Evolutionary conservation across 2,113 vertebrate genomes (phyloP).

Genomic region (Phyllostomus discolor): DNA sequence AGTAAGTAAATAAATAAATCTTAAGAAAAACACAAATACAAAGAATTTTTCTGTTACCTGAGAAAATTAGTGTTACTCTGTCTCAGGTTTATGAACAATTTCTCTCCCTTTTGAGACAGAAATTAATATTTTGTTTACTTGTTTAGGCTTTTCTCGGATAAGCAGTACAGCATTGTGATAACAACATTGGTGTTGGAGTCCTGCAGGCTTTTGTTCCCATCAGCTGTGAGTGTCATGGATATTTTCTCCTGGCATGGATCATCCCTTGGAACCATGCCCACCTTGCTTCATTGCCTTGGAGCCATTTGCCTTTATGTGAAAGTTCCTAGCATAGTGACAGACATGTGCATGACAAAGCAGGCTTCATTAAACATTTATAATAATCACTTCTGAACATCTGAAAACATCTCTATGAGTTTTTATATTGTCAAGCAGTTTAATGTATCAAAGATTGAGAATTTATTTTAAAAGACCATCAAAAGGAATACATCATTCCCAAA

Average conservation of each 20-base stretch:
- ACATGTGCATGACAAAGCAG: neutral
- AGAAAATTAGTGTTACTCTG: neutral
- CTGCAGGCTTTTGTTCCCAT: rapidly evolving
- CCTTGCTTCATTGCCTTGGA: neutral
- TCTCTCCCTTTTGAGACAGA: neutral
- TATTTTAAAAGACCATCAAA: neutral
- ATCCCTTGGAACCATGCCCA: neutral
- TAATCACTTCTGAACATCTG: neutral
- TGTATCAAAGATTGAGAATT: neutral
- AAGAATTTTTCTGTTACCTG: neutral
- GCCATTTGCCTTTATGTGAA: neutral
- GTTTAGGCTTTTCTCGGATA: neutral
- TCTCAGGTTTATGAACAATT: neutral
- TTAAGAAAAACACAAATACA: neutral
- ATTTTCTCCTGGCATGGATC: neutral
- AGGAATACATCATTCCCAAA: neutral
- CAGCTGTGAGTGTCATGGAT: neutral
- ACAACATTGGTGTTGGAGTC: rapidly evolving
- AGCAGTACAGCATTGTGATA: neutral
- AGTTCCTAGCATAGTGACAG: neutral
- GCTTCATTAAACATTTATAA: neutral
- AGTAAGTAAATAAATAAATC: too few relatives aligned
- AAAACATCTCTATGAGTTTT: neutral
- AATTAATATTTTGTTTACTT: neutral
- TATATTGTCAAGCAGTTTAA: neutral